Percentiles rank a stretch among this genome's conserved stretches.
These are phyloP conservation scores for Sakesphorus luctuosus DNA, from an alignment of 2,113 vertebrate genomes.

Conservation along the genomic window DNA sequence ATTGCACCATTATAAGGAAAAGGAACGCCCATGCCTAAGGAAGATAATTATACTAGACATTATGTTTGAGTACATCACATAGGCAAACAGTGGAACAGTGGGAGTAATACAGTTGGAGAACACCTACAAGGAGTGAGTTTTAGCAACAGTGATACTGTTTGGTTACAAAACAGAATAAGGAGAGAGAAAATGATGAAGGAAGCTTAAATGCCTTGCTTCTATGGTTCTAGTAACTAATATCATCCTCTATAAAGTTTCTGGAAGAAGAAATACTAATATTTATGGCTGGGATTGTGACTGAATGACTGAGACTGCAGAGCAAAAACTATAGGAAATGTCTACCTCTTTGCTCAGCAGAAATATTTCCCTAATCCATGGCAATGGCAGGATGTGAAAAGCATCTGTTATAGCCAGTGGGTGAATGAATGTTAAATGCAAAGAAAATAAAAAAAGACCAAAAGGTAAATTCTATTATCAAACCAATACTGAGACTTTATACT, in stretches of 20 bases:
- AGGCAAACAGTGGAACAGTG: slow-evolving; percentile 46
- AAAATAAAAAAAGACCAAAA: neutral
- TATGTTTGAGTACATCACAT: slow-evolving; percentile 52
- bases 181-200: neutral
- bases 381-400: neutral
- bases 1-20: slow-evolving; percentile 4
- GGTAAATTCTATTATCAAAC: neutral
- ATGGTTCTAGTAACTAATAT: neutral
- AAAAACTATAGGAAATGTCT: neutral
- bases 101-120: slow-evolving; percentile 52
- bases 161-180: slow-evolving; percentile 34
- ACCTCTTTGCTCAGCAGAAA: neutral
- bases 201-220: neutral
- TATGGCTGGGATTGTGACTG: neutral
- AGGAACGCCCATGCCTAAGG: slow-evolving; percentile 18
- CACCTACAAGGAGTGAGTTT: slow-evolving; percentile 47
- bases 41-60: slow-evolving; percentile 47
- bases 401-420: neutral
- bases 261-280: neutral
- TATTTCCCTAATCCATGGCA: neutral
- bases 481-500: neutral
- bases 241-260: neutral
- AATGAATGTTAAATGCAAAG: neutral
- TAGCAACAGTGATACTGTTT: slow-evolving; percentile 45
- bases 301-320: neutral